Conservation (phyloP, 2,113 vertebrate genomes). For the Podarcis cretensis region DNA sequence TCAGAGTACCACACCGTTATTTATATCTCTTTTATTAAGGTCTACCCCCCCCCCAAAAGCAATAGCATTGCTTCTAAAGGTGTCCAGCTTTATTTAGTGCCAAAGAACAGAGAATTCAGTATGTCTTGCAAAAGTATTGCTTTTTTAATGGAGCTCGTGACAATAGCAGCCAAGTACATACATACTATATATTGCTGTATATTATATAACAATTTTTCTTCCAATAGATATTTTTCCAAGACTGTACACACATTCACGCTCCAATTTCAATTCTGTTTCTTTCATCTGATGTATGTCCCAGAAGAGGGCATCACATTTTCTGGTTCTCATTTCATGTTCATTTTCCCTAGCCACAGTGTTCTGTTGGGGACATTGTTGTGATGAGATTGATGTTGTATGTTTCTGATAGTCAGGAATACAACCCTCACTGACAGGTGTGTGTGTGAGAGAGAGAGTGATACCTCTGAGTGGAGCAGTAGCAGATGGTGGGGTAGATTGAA, state of each 20-base stretch:
- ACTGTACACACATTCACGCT: too few relatives aligned
- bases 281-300: neutral
- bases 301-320: neutral
- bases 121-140: fast-evolving
- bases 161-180: neutral
- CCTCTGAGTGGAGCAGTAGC: too few relatives aligned
- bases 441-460: too few relatives aligned
- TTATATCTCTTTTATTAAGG: slow-evolving; percentile 51
- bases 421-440: neutral
- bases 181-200: neutral
- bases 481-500: too few relatives aligned
- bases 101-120: neutral
- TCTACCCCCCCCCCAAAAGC: slow-evolving; percentile 25
- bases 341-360: neutral
- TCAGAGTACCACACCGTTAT: slow-evolving; percentile 3
- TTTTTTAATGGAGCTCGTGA: neutral
- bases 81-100: slow-evolving; percentile 13
- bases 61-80: neutral
- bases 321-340: neutral
- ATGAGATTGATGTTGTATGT: neutral
- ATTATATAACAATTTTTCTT: neutral
- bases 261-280: neutral
- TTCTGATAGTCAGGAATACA: neutral
- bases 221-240: fast-evolving
- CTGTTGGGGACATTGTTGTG: neutral